phyloP scores from a whole-genome alignment of 2,113 vertebrate genomes.

The Scomber japonicus region DNA sequence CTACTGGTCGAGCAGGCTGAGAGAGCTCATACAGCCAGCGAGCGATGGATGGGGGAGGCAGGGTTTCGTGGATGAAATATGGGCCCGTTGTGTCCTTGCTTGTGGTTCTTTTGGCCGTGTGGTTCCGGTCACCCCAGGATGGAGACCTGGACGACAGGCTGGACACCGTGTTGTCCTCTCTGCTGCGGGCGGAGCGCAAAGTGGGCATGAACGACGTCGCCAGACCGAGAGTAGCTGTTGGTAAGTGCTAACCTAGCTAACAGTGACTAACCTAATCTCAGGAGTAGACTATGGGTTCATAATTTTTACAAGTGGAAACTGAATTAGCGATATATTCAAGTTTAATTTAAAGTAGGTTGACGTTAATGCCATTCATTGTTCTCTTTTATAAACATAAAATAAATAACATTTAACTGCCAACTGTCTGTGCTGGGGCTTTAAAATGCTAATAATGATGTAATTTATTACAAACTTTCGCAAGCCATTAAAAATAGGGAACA shows the following conservation, averaged over 20 bases:
- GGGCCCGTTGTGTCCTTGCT: constrained; percentile 79
- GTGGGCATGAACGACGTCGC: constrained; percentile 74
- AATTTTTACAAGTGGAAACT: not conserved
- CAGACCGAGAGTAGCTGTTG: constrained; percentile 85
- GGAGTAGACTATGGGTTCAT: not conserved
- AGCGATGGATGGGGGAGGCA: constrained; percentile 68
- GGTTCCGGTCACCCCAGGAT: constrained; percentile 79
- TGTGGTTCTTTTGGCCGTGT: constrained; percentile 80
- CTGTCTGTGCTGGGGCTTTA: not conserved
- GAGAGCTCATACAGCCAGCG: not conserved
- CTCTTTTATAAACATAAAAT: not conserved
- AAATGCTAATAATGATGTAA: not conserved
- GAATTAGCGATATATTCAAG: too few species aligned
- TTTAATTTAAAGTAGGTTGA: not conserved
- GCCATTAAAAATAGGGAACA: too few species aligned
- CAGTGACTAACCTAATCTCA: not conserved
- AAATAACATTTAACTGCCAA: not conserved
- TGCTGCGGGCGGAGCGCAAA: constrained; percentile 86
- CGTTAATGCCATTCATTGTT: not conserved
- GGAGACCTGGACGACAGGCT: constrained; percentile 80
- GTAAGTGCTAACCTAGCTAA: constrained; percentile 68
- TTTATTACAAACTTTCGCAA: not conserved
- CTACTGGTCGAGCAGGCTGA: not conserved
- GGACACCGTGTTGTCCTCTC: constrained; percentile 84
- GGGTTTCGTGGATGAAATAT: constrained; percentile 77